Evolutionary conservation across 2,113 vertebrate genomes (phyloP), one percentile per base, ranked within the genome.

Genomic region (Passer montanus): DNA sequence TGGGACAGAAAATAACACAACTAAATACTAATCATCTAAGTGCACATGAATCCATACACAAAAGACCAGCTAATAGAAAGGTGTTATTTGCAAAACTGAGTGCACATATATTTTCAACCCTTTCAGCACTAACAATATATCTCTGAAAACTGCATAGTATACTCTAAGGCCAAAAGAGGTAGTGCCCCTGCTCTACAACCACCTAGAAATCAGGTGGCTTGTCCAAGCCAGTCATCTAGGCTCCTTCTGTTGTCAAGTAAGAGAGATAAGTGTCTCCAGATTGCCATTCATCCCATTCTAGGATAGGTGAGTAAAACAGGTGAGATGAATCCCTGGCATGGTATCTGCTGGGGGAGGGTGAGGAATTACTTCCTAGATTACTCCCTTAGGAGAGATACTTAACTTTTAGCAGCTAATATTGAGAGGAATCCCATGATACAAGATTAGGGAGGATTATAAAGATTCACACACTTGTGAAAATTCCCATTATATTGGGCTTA

Each of bases 221-320:
- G 0, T 72, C 5, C 13, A 75, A 89, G 73, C 73, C 91, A 88
- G 96, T 90, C 96, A 88, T 53, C 67, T 13, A 92, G 96, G 79
- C 94, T 95, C 96, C 92, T 93, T 26, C 82, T 83, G 82, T 35
- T 88, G 84, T 85, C 82, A 78, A 89, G 84, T 35, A 39, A 52
- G 64, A 77, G 83, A 95, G 96, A 97, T 95, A 97, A 96, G 80
- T 75, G 68, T 72, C 93, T 96, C 68, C 59, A 66, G 86, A 55
- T 89, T 70, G 79, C 53, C 60, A 49, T 90, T 96, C 86, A 95
- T n/a, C 86, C 89, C 64, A 66, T 92, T 95, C 80, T 94, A 93
- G 87, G 80, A 70, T 94, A 94, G 91, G 95, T 89, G 94, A 94
- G 89, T 92, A 89, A 92, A 94, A 59, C 86, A 92, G 91, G 93